Conservation (phyloP, 1,140 invertebrate genomes). For the Drosophila malerkotliana region DNA sequence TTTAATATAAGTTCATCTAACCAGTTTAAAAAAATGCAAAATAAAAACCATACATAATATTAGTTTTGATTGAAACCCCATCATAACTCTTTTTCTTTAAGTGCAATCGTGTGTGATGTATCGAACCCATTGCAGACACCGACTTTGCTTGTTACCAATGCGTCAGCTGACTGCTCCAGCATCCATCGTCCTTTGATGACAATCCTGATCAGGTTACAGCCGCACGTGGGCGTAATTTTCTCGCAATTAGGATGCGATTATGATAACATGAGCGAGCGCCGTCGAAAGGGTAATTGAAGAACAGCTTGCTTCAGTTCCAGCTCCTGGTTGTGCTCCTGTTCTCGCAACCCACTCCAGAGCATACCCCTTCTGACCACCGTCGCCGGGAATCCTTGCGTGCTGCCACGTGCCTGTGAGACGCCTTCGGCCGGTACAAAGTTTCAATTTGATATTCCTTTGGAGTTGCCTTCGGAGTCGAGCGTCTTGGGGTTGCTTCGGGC, state of each 20-base stretch:
- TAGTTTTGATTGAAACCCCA: no score
- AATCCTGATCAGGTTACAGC: slow-evolving; percentile 78
- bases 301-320: slow-evolving; percentile 22
- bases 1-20: no score
- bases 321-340: neutral
- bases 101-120: neutral
- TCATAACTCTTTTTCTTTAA: neutral
- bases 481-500: slow-evolving; percentile 67
- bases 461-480: slow-evolving; percentile 15
- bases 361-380: slow-evolving; percentile 12
- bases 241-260: slow-evolving; percentile 84
- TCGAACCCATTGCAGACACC: slow-evolving; percentile 5
- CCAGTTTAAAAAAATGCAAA: neutral
- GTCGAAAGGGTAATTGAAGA: slow-evolving; percentile 79
- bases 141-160: neutral
- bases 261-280: slow-evolving; percentile 70
- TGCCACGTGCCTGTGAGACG: slow-evolving; percentile 67
- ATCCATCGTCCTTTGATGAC: slow-evolving; percentile 55
- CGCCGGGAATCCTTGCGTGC: slow-evolving; percentile 24
- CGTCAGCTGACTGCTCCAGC: slow-evolving; percentile 30
- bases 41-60: no score
- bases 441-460: slow-evolving; percentile 68
- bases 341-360: slow-evolving; percentile 27
- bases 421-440: slow-evolving; percentile 56
- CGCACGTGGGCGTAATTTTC: slow-evolving; percentile 83